phyloP scores from a whole-genome alignment of 2,113 vertebrate genomes.

The Thymallus thymallus region DNA sequence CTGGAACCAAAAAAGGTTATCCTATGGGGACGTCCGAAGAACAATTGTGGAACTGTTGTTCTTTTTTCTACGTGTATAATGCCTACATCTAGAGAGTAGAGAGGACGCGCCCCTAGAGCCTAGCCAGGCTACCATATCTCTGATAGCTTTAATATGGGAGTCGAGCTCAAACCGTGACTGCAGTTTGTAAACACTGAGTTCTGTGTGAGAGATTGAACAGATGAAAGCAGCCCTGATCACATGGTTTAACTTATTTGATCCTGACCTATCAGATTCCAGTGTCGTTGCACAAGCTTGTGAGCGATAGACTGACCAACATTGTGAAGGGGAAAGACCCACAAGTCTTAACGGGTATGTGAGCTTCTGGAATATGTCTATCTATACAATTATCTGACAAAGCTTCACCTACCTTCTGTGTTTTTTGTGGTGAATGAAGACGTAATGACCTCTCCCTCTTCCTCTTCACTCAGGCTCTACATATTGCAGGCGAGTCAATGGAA shows the following conservation, averaged over 20 bases:
- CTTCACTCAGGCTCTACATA: conserved; percentile 78
- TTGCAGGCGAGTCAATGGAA: conserved; percentile 79
- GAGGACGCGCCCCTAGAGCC: neutral
- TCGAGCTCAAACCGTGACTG: neutral
- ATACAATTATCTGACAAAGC: neutral
- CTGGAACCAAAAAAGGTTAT: no score
- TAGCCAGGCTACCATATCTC: conserved; percentile 13
- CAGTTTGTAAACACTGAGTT: neutral
- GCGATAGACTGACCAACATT: conserved; percentile 83
- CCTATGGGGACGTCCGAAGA: no score
- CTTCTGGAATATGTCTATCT: neutral
- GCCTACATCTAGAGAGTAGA: neutral
- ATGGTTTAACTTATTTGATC: neutral
- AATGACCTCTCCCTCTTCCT: neutral
- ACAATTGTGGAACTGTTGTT: no score
- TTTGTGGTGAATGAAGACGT: neutral
- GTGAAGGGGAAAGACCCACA: conserved; percentile 85
- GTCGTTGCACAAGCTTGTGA: conserved; percentile 90
- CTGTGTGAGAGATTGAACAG: neutral
- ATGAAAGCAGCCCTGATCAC: neutral
- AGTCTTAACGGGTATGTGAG: conserved; percentile 76
- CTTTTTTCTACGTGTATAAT: neutral
- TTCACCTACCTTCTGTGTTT: neutral
- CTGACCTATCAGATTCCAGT: conserved; percentile 80
- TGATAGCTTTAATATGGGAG: conserved; percentile 4